These are phyloP conservation scores for Eubasilissa splendida DNA, from an alignment of 2,888 invertebrate species.

Conservation along the genomic window DNA sequence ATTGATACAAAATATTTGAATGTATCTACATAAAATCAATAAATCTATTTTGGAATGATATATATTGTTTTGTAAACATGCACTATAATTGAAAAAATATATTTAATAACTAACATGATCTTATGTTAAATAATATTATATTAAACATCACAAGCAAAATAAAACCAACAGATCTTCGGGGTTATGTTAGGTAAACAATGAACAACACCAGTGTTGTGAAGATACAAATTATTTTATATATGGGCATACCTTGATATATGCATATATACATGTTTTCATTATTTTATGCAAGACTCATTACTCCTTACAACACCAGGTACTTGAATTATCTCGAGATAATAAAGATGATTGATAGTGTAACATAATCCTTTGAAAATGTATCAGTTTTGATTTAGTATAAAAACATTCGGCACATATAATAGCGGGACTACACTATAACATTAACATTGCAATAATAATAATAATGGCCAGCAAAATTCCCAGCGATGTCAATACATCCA, in stretches of 20 bases:
- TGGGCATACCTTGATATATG: no score
- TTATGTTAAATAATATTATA: background rate
- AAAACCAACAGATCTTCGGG: constrained; percentile 10
- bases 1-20: constrained; percentile 49
- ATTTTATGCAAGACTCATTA: no score
- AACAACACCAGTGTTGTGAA: no score
- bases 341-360: no score
- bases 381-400: background rate
- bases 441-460: constrained; percentile 80
- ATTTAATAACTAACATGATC: no score
- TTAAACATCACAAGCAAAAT: constrained; percentile 25
- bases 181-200: no score
- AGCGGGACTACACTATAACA: constrained; percentile 66
- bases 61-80: constrained; percentile 19
- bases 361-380: no score
- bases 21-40: background rate
- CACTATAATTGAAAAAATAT: background rate
- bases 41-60: constrained; percentile 29
- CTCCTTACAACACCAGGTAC: no score
- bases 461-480: constrained; percentile 83
- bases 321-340: no score
- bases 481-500: constrained; percentile 83
- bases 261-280: no score
- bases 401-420: background rate
- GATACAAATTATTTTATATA: no score